Evolutionary conservation across 1,140 invertebrate species (phyloP), one percentile per base, ranked within the genome.

Genomic region (Arion vulgaris): DNA sequence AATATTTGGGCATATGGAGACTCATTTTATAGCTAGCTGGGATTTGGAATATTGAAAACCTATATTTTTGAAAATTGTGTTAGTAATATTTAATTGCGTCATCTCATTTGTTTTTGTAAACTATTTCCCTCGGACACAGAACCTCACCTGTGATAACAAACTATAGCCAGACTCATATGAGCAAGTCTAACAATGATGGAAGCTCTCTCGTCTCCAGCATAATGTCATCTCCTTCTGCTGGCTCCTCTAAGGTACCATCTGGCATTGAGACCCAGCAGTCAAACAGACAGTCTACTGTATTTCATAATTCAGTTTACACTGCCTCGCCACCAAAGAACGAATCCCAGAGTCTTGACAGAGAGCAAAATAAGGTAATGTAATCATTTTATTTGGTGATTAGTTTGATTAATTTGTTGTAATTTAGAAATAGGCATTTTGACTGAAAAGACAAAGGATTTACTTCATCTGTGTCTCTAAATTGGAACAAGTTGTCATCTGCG

Each of bases 271-370:
- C 39, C 69, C 87, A 69, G 89, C 87, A 32, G 88, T 86, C 81
- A 86, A 84, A 45, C 87, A 89, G 66, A 15, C 76, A 87, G 51
- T 83, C 80, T 23, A 84, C 82, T 68, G 86, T 91, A 76, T 91
- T 88, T 82, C 89, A 89, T 26, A 87, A 87, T 45, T 89, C 89
- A 36, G 87, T 89, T 36, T 89, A 90, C 53, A 79, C 80, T 74
- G 84, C 88, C 36, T 88, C 90, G 45, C 87, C 90, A 38, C 89
- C 87, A 53, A 91, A 90, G 81, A 87, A 89, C 53, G 88, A 87
- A 26, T 49, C 84, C 11, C 78, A 81, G 34, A 82, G 83, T 38
- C 68, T 82, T 62, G 80, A 79, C 45, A 82, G 57, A 28, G 85
- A 83, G 34, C 82, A 41, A 45, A 83, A 83, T 71, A 84, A 83